phyloP scores from a whole-genome alignment of 2,888 invertebrate genomes.

The Sialis lutaria region DNA sequence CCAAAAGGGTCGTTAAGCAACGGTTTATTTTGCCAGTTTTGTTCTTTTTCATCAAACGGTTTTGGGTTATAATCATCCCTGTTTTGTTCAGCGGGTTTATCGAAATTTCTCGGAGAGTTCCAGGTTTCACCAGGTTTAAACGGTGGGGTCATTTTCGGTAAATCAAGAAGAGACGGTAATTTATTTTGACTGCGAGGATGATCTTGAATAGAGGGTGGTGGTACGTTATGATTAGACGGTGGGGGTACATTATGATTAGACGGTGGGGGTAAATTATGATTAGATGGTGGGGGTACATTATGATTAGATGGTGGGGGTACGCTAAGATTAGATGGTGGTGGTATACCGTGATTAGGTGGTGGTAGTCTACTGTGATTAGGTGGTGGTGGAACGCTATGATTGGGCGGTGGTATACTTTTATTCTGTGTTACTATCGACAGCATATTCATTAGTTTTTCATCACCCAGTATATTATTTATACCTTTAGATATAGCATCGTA shows the following conservation, averaged over 20 bases:
- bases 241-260: neutral
- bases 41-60: too few species aligned
- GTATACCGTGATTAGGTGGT: slow-evolving; percentile 3
- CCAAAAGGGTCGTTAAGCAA: too few species aligned
- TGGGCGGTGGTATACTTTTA: slow-evolving; percentile 12
- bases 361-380: slow-evolving; percentile 7
- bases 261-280: neutral
- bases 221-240: neutral
- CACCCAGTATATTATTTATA: slow-evolving; percentile 41
- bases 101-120: too few species aligned
- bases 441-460: slow-evolving; percentile 43
- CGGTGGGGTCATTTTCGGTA: slow-evolving; percentile 2
- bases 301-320: slow-evolving; percentile 6
- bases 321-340: slow-evolving; percentile 4
- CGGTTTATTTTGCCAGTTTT: too few species aligned
- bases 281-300: neutral
- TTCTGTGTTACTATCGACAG: slow-evolving; percentile 28
- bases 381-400: slow-evolving; percentile 4
- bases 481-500: slow-evolving; percentile 42
- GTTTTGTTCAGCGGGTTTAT: too few species aligned
- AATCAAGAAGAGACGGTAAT: slow-evolving; percentile 3
- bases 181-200: neutral
- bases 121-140: neutral
- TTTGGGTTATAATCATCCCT: too few species aligned
- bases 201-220: neutral